Percentiles rank a stretch among this genome's conserved stretches.
Conservation (phyloP, 2,888 invertebrate species). For the Thelaira solivaga region DNA sequence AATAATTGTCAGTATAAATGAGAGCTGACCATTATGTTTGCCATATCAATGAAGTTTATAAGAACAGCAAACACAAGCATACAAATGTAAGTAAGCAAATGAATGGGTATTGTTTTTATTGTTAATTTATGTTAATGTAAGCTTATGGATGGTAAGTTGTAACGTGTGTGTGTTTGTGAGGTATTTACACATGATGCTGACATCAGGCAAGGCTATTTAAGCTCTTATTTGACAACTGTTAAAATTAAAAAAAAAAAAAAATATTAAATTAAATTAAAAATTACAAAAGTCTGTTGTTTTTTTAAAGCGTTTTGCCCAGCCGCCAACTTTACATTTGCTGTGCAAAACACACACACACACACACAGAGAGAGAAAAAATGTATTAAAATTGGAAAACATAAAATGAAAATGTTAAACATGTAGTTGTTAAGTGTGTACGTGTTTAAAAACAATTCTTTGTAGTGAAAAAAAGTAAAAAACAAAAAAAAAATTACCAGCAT, state of each 20-base stretch:
- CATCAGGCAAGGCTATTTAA: constrained; percentile 54
- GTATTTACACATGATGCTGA: constrained; percentile 17
- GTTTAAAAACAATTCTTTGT: no score
- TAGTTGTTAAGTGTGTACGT: constrained; percentile 22
- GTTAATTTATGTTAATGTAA: constrained; percentile 23
- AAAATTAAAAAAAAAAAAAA: constrained; percentile 54
- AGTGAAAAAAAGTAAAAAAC: background rate
- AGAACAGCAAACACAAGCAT: background rate
- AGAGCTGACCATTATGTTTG: constrained; percentile 39
- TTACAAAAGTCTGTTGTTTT: constrained; percentile 1
- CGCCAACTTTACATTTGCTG: background rate
- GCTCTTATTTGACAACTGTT: constrained; percentile 55
- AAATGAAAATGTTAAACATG: constrained; percentile 26
- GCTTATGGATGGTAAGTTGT: no score
- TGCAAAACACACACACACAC: no score
- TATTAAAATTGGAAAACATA: background rate
- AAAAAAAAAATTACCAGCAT: constrained; percentile 16
- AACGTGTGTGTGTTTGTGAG: background rate
- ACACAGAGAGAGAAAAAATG: no score
- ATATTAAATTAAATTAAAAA: constrained; percentile 59
- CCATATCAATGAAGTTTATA: background rate
- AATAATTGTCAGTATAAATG: constrained; percentile 59
- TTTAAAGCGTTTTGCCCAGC: background rate
- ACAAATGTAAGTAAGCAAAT: background rate
- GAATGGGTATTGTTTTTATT: constrained; percentile 36